A percentile compares a stretch with the other conserved stretches of the same genome.
Conservation (phyloP, 2,888 invertebrate genomes). For the Furcula furcula region DNA sequence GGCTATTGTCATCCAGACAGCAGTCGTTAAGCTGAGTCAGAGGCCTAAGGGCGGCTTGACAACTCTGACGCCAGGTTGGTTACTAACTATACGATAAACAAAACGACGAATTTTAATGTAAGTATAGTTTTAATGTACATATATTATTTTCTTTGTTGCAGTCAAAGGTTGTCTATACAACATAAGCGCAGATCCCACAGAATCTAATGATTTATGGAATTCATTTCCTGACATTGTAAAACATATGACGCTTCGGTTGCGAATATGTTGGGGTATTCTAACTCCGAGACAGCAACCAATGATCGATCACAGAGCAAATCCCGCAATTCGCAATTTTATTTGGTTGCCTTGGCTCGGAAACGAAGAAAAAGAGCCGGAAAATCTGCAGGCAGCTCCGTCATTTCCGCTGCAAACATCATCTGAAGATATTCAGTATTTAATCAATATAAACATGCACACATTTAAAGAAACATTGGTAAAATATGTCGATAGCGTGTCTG, state of each 20-base stretch:
- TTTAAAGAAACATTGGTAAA: slow-evolving; percentile 36
- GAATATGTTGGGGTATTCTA: slow-evolving; percentile 41
- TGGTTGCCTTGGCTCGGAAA: slow-evolving; percentile 46
- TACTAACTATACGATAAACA: too few relatives aligned
- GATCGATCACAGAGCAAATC: slow-evolving; percentile 39
- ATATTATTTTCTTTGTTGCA: slow-evolving; percentile 25
- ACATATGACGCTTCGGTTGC: slow-evolving; percentile 36
- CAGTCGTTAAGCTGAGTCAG: too few relatives aligned
- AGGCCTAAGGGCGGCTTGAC: too few relatives aligned
- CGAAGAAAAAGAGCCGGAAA: slow-evolving; percentile 30
- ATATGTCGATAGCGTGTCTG: slow-evolving; percentile 33
- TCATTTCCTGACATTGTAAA: slow-evolving; percentile 35
- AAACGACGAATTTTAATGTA: too few relatives aligned
- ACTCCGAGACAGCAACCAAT: slow-evolving; percentile 32
- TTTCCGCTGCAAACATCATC: slow-evolving; percentile 45
- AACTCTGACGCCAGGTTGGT: too few relatives aligned
- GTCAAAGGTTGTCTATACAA: slow-evolving; percentile 51
- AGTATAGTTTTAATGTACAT: too few relatives aligned
- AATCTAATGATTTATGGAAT: slow-evolving; percentile 46
- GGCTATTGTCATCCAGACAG: too few relatives aligned
- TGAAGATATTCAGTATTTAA: slow-evolving; percentile 41
- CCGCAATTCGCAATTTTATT: slow-evolving; percentile 35
- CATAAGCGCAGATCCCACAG: slow-evolving; percentile 43
- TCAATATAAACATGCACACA: slow-evolving; percentile 37
- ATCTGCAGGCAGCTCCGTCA: slow-evolving; percentile 16